phyloP scores from a whole-genome alignment of 2,113 vertebrate genomes.

The Carollia perspicillata region DNA sequence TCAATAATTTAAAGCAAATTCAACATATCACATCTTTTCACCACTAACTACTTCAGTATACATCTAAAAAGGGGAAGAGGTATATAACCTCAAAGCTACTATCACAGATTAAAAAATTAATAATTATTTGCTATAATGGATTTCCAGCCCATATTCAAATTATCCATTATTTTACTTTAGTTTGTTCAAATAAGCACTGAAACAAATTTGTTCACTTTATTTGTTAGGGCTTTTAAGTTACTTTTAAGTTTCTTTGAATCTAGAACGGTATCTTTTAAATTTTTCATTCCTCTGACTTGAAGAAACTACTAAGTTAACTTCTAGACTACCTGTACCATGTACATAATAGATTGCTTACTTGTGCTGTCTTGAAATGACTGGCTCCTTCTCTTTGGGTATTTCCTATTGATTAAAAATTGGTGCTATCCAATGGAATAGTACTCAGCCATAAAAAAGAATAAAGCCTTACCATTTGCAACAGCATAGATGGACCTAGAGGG shows the following conservation, averaged over 20 bases:
- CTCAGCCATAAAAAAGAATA: neutral
- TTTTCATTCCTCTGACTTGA: neutral
- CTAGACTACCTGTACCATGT: neutral
- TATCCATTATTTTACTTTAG: neutral
- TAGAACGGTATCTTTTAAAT: neutral
- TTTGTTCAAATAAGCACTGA: neutral
- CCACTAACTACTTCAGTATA: neutral
- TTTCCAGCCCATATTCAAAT: neutral
- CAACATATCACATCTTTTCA: neutral
- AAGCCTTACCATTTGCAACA: neutral
- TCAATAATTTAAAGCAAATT: conserved; percentile 23
- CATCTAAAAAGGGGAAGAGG: neutral
- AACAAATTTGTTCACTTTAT: neutral
- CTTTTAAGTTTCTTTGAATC: neutral
- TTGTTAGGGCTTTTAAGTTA: neutral
- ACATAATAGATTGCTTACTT: neutral
- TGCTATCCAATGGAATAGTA: neutral
- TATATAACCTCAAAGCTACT: neutral
- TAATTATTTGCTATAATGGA: neutral
- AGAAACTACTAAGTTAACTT: neutral
- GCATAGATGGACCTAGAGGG: no score
- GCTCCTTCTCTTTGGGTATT: neutral
- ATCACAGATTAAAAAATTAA: neutral
- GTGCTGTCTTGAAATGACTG: neutral
- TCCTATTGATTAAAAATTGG: neutral